Percentiles rank a stretch among this genome's conserved stretches.
Conservation (phyloP, 2,888 invertebrate genomes). For the Apotomis capreana region DNA sequence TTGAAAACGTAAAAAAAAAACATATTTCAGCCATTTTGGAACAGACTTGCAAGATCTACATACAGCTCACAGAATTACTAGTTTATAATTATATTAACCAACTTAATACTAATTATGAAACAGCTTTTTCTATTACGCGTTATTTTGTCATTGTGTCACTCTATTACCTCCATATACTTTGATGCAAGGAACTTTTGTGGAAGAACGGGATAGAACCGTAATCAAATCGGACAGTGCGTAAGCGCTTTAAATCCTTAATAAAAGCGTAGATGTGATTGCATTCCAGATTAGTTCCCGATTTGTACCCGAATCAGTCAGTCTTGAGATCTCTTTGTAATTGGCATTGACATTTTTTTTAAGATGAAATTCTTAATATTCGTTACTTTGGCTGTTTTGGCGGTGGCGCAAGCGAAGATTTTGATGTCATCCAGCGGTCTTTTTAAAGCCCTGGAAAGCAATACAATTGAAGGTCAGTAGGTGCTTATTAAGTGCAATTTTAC, state of each 20-base stretch:
- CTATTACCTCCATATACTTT: no score
- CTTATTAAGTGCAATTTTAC: not conserved
- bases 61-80: no score
- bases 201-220: no score
- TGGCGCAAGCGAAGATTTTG: slow-evolving; percentile 12
- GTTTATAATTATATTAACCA: no score
- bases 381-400: slow-evolving; percentile 12
- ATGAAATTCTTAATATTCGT: slow-evolving; percentile 26
- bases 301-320: not conserved
- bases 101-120: no score
- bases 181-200: no score
- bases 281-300: not conserved
- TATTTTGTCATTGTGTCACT: no score
- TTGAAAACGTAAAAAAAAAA: no score
- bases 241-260: not conserved
- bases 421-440: not conserved
- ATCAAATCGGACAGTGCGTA: not conserved
- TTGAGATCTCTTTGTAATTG: not conserved
- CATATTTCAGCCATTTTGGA: no score
- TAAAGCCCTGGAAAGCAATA: slow-evolving; percentile 3
- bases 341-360: not conserved
- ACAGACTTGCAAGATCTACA: no score
- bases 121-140: no score
- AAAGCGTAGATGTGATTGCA: not conserved
- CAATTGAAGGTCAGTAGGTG: slow-evolving; percentile 14